Evolutionary conservation across 2,113 vertebrate genomes (phyloP).

Genomic region (Ctenomys sociabilis): DNA sequence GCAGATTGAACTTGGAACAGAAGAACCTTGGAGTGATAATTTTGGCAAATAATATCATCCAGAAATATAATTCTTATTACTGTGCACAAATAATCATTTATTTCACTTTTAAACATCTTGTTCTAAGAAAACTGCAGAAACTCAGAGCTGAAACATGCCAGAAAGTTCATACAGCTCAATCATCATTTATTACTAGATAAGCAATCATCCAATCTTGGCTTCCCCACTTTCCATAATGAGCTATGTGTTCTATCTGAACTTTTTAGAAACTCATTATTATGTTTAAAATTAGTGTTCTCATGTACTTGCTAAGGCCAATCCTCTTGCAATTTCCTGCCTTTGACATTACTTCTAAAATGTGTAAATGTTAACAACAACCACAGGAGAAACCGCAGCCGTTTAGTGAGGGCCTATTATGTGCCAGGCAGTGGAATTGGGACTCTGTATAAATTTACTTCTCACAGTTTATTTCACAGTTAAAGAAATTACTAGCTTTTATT

Average conservation of each 20-base stretch:
- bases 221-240: not conserved
- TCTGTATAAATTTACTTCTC: not conserved
- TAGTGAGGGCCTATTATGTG: not conserved
- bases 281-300: conserved; percentile 1
- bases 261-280: not conserved
- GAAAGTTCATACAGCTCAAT: not conserved
- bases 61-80: not conserved
- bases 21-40: conserved; percentile 29
- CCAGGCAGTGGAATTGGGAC: not conserved
- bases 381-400: not conserved
- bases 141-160: not conserved
- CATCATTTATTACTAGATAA: not conserved
- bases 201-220: not conserved
- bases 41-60: conserved; percentile 43
- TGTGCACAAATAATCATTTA: not conserved
- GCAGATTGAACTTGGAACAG: not conserved
- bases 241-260: not conserved
- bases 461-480: not conserved
- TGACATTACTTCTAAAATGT: not conserved
- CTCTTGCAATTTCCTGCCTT: not conserved
- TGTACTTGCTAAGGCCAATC: not conserved
- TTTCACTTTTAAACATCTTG: conserved; percentile 25
- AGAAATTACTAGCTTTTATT: not conserved
- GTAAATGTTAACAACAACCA: not conserved
- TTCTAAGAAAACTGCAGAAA: not conserved